Evolutionary conservation across 2,888 invertebrate genomes (phyloP).

Genomic region (Noctua pronuba): DNA sequence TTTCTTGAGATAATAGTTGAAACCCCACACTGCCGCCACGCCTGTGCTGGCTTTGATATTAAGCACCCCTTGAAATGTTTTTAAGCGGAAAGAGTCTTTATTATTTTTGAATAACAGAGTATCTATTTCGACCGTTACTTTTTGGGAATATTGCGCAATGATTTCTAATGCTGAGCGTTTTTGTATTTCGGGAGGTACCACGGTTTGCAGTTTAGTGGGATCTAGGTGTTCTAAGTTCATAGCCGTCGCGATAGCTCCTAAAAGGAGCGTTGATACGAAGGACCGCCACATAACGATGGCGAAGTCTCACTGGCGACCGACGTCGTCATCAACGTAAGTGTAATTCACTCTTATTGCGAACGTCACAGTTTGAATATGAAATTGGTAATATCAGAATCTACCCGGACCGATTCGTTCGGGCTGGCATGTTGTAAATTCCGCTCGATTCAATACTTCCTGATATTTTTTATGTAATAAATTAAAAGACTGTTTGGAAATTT

Average conservation of each 20-base stretch:
- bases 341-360: conserved; percentile 33
- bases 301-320: conserved; percentile 38
- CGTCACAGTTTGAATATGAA: conserved; percentile 36
- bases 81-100: conserved; percentile 82
- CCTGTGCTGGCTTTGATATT: conserved; percentile 92
- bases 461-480: no score
- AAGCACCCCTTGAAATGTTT: conserved; percentile 73
- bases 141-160: conserved; percentile 72
- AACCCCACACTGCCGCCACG: conserved; percentile 95
- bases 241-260: conserved; percentile 65
- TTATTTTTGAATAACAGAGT: conserved; percentile 78
- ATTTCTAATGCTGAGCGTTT: conserved; percentile 74
- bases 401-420: not conserved
- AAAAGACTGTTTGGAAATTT: no score
- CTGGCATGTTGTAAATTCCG: not conserved
- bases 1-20: conserved; percentile 96
- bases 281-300: conserved; percentile 51
- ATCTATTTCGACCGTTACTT: conserved; percentile 77
- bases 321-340: not conserved
- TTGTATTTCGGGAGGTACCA: conserved; percentile 74
- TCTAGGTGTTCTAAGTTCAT: conserved; percentile 81
- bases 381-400: conserved; percentile 12
- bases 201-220: conserved; percentile 64
- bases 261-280: conserved; percentile 50
- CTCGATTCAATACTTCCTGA: not conserved